These are phyloP conservation scores for Anthopleura xanthogrammica DNA, from an alignment of 92 coral and sea anemone species.

Conservation along the genomic window DNA sequence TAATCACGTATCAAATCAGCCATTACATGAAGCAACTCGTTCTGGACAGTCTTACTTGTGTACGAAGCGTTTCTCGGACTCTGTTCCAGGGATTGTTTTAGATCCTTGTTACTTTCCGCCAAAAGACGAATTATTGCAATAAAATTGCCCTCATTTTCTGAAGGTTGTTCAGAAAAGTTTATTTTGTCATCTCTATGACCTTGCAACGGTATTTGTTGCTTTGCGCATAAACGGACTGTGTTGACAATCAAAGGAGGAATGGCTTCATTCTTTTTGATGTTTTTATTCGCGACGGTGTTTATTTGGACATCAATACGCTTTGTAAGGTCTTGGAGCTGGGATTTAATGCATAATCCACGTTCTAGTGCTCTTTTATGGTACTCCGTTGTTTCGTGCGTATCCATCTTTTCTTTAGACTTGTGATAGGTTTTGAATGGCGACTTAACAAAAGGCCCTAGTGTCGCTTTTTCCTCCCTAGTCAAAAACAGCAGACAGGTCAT, in stretches of 20 bases:
- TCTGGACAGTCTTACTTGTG: conserved; percentile 66
- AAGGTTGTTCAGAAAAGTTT: conserved; percentile 52
- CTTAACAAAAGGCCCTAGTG: conserved; percentile 13
- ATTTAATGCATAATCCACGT: conserved; percentile 27
- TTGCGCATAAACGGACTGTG: conserved; percentile 57
- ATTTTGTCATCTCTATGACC: conserved; percentile 71
- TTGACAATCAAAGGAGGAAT: conserved; percentile 71
- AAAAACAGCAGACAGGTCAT: conserved; percentile 12
- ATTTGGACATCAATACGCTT: conserved; percentile 55
- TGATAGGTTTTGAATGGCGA: conserved; percentile 43
- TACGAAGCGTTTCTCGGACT: conserved; percentile 60
- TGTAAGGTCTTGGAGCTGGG: conserved; percentile 46
- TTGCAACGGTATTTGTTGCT: conserved; percentile 63
- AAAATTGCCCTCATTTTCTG: conserved; percentile 52
- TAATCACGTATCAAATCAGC: conserved; percentile 57
- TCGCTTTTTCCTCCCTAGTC: conserved; percentile 3
- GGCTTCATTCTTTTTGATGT: conserved; percentile 48
- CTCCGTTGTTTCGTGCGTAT: conserved; percentile 39
- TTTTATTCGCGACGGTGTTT: conserved; percentile 29
- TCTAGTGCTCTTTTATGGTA: conserved; percentile 50
- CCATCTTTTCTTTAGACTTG: conserved; percentile 47
- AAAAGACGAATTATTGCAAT: conserved; percentile 53
- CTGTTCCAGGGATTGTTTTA: conserved; percentile 41
- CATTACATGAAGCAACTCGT: conserved; percentile 49
- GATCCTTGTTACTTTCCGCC: conserved; percentile 49